phyloP scores from a whole-genome alignment of 1,140 invertebrate genomes.

The Bombus vancouverensis region DNA sequence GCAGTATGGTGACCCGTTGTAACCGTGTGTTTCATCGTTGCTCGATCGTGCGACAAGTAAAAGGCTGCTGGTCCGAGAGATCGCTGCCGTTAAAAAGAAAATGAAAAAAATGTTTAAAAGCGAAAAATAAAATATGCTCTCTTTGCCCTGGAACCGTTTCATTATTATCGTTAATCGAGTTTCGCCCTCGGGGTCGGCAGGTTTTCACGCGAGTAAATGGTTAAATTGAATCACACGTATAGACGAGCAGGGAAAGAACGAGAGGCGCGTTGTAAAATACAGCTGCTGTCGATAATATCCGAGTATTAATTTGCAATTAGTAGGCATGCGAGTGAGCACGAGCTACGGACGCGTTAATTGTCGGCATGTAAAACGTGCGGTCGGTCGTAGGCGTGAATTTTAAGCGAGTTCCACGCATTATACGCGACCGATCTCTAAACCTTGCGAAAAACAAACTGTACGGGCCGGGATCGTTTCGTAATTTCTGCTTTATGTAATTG shows the following conservation, averaged over 20 bases:
- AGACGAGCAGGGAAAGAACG: not conserved
- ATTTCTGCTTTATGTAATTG: constrained; percentile 44
- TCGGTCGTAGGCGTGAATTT: not conserved
- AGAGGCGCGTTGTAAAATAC: not conserved
- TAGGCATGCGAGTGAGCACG: not conserved
- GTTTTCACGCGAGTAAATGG: constrained; percentile 1
- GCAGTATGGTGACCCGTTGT: not conserved
- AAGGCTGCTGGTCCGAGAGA: not conserved
- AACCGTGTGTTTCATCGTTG: not conserved
- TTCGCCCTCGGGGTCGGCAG: not conserved
- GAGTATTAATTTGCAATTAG: constrained; percentile 12
- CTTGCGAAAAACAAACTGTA: not conserved
- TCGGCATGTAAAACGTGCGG: not conserved
- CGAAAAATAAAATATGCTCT: not conserved
- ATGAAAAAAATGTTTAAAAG: not conserved
- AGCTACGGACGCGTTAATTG: not conserved
- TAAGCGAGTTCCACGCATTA: not conserved
- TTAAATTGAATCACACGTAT: constrained; percentile 17
- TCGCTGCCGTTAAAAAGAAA: not conserved
- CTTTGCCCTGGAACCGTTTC: not conserved
- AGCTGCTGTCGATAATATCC: not conserved
- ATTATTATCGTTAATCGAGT: constrained; percentile 24
- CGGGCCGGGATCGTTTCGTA: constrained; percentile 6
- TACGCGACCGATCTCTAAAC: not conserved
- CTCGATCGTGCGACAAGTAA: not conserved